Base-by-base conservation (phyloP, 2,113 vertebrate species). In the Cheilinus undulatus region DNA sequence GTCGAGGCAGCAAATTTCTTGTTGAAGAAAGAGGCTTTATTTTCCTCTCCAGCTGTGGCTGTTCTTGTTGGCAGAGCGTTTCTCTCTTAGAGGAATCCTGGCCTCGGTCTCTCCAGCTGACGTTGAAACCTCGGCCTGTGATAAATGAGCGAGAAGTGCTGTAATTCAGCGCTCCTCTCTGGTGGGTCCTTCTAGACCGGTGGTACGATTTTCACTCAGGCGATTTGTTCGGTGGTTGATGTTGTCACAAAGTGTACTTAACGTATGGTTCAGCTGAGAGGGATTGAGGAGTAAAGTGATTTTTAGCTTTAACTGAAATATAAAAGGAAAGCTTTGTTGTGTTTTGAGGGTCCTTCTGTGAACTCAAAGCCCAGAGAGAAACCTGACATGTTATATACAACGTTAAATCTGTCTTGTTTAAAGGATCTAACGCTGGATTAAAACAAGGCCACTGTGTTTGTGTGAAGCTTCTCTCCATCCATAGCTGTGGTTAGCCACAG, bases 31-130 rank as follows among this genome's bases (percentile, higher is more conserved):
- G 71, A 71, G 60, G 56, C 80, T 77, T 90, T 73, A 81, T 88
- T 82, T 86, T 89, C 79, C 85, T 72, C 82, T 84, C 78, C 80
- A 86, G 70, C 87, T 89, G 86, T 50, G 85, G 75, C 60, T 76
- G 83, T 36, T 68, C 76, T 69, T 71, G 69, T 82, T 90, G 86
- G 86, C 81, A 79, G 66, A 4, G 11, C 7, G 15, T 67, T 65
- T 75, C 58, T 83, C 70, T 78, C 69, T 50, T 11, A 66, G 62
- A 82, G 76, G 83, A 58, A 72, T 81, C 57, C 76, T 87, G 86
- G 80, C 81, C 36, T 34, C 42, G 26, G 64, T 48, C 72, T 72
- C 52, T 66, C 17, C 80, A 76, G 59, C 82, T 85, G 54, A 76
- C 36, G 77, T 76, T 73, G 73, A 70, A 85, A 84, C 71, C 27